phyloP scores from a whole-genome alignment of 2,797 vertebrate genomes.

The Schizothorax lantsangensis region DNA sequence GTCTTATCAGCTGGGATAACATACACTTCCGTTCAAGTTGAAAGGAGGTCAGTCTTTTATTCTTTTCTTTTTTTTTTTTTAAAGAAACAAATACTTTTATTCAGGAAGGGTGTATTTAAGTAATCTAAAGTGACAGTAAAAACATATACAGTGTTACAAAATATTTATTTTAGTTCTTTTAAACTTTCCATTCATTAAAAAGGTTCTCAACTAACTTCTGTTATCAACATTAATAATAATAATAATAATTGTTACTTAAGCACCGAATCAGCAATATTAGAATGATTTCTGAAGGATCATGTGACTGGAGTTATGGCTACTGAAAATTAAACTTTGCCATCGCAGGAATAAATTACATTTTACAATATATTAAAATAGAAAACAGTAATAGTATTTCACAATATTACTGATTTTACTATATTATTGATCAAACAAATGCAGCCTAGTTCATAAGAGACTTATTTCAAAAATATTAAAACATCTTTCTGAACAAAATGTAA shows the following conservation, averaged over 20 bases:
- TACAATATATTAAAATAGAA: not conserved
- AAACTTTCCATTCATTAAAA: no score
- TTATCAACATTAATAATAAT: not conserved
- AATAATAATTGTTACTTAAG: not conserved
- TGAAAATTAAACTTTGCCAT: not conserved
- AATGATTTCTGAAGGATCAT: not conserved
- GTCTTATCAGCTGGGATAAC: conserved; percentile 11
- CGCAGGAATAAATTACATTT: not conserved
- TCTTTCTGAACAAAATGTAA: not conserved
- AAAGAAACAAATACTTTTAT: not conserved
- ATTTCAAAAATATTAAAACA: not conserved
- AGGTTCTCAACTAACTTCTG: not conserved
- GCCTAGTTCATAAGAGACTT: not conserved
- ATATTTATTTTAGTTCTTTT: no score
- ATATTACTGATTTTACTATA: not conserved
- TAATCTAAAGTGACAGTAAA: not conserved
- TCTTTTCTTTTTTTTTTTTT: not conserved
- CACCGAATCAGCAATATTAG: not conserved
- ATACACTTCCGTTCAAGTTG: not conserved
- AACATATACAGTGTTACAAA: no score
- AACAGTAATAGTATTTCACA: not conserved
- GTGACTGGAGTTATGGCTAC: not conserved
- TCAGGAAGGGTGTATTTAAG: not conserved
- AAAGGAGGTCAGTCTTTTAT: not conserved
- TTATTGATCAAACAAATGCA: not conserved